These are phyloP conservation scores for Eulacestoma nigropectus DNA, from an alignment of 2,113 vertebrate species.

Conservation along the genomic window DNA sequence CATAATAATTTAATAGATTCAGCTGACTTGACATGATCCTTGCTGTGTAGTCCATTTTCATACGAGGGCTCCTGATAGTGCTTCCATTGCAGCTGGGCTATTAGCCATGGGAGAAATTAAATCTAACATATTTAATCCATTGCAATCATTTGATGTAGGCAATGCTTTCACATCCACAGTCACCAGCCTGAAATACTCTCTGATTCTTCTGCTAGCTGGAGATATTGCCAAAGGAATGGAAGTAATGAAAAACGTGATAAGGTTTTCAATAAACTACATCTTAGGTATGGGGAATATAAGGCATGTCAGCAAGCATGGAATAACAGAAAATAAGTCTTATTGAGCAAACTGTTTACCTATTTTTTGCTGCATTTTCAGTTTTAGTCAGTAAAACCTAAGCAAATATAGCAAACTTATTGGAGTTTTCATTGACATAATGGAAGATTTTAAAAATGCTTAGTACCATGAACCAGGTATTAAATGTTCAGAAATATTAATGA, in stretches of 20 bases:
- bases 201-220: background rate
- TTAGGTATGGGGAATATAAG: background rate
- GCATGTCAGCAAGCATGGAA: background rate
- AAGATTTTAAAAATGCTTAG: background rate
- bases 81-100: background rate
- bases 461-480: background rate
- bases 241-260: background rate
- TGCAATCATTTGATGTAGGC: background rate
- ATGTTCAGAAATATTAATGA: background rate
- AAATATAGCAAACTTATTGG: background rate
- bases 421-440: background rate
- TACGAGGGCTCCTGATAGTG: background rate
- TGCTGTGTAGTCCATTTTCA: background rate
- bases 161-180: background rate
- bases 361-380: background rate
- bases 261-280: background rate
- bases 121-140: background rate
- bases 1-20: background rate
- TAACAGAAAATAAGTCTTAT: background rate
- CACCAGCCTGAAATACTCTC: background rate
- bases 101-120: background rate
- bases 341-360: background rate
- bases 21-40: background rate
- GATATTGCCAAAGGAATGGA: background rate
- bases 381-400: background rate